Percentiles rank a stretch among this genome's conserved stretches.
Evolutionary conservation across 2,113 vertebrate genomes (phyloP).

Genomic region (Alaudala cheleensis): DNA sequence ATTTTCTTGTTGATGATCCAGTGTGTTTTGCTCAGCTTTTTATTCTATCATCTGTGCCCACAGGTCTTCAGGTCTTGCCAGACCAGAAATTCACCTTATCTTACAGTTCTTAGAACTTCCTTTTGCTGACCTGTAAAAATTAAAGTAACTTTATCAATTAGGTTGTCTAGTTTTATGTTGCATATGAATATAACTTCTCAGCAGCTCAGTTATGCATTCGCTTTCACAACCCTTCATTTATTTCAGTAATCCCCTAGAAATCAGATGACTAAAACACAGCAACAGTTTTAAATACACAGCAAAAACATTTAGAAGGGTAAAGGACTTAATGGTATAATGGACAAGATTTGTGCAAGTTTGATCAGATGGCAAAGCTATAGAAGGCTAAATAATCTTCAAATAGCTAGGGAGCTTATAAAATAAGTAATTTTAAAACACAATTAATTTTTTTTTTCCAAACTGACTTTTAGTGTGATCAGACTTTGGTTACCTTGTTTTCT

Average conservation of each 20-base stretch:
- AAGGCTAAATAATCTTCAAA: background rate
- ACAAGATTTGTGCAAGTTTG: background rate
- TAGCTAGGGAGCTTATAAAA: background rate
- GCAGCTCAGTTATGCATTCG: background rate
- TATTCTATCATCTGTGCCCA: background rate
- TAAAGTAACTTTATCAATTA: background rate
- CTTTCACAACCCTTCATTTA: background rate
- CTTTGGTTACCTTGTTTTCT: background rate
- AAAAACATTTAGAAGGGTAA: background rate
- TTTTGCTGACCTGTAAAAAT: background rate
- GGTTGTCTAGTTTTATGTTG: background rate
- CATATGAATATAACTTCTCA: background rate
- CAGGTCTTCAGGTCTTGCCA: background rate
- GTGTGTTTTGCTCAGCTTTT: background rate
- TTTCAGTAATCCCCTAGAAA: background rate
- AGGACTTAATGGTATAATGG: background rate
- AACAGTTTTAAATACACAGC: background rate
- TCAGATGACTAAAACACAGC: background rate
- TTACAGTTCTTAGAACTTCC: background rate
- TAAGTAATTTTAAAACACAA: background rate
- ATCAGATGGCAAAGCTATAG: background rate
- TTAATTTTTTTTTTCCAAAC: background rate
- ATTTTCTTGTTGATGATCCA: background rate
- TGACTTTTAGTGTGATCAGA: background rate
- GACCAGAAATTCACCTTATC: background rate